These are phyloP conservation scores for Steatornis caripensis DNA, from an alignment of 2,113 vertebrate species.

Conservation along the genomic window DNA sequence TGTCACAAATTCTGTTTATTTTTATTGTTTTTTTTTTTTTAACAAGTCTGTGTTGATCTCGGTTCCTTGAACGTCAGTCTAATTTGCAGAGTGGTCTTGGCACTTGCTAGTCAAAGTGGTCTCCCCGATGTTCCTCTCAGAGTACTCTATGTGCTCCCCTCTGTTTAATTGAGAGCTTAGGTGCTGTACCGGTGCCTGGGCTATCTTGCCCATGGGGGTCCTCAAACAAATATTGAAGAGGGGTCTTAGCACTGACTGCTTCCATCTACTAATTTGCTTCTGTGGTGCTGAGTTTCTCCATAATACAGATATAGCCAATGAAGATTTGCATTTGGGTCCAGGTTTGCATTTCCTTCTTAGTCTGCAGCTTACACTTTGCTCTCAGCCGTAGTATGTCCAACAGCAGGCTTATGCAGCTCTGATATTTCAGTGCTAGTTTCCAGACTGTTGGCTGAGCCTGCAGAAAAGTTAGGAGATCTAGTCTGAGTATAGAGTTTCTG, in stretches of 20 bases:
- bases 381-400: accelerated
- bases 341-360: neutral
- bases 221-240: neutral
- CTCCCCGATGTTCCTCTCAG: accelerated
- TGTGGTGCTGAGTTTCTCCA: neutral
- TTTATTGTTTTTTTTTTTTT: neutral
- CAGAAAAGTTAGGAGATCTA: neutral
- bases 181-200: neutral
- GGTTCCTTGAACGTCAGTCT: neutral
- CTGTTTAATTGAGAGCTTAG: neutral
- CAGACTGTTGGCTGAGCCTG: neutral
- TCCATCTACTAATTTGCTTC: neutral
- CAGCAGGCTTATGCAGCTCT: neutral
- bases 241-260: neutral
- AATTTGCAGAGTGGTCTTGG: neutral
- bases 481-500: neutral
- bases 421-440: neutral
- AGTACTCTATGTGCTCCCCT: accelerated
- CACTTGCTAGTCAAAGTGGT: neutral
- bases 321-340: neutral
- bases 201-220: neutral
- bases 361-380: neutral
- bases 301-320: neutral
- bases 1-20: neutral
- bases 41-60: neutral